These are phyloP conservation scores for Agelaius tricolor DNA, from an alignment of 2,113 vertebrate genomes.

Conservation along the genomic window DNA sequence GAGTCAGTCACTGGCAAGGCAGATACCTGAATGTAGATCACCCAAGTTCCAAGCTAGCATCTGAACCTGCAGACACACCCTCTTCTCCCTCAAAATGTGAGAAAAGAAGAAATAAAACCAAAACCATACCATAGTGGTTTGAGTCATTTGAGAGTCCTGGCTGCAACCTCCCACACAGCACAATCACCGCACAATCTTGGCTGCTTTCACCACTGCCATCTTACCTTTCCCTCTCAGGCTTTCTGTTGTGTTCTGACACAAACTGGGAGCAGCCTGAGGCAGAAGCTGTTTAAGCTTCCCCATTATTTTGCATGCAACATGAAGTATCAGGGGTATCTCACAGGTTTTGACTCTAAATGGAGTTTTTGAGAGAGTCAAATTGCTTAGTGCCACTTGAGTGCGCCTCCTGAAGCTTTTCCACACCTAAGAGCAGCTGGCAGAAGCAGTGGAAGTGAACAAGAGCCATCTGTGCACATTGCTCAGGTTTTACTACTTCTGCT, in stretches of 20 bases:
- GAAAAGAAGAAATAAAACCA: constrained; percentile 38
- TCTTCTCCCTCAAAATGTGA: not conserved
- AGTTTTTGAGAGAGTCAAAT: not conserved
- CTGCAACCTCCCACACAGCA: constrained; percentile 2
- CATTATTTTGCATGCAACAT: not conserved
- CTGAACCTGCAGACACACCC: not conserved
- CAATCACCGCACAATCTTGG: not conserved
- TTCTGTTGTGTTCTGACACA: not conserved
- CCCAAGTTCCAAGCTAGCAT: not conserved
- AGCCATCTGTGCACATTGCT: not conserved
- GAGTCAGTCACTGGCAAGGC: not conserved
- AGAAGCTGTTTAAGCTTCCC: not conserved
- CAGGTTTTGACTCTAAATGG: not conserved
- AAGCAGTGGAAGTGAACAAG: not conserved
- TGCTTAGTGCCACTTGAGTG: not conserved
- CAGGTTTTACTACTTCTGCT: not conserved
- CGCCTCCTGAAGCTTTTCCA: not conserved
- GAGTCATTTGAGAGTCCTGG: not conserved
- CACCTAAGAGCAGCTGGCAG: not conserved
- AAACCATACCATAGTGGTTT: not conserved
- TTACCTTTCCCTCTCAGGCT: not conserved
- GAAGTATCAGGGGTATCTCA: not conserved
- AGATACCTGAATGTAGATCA: not conserved
- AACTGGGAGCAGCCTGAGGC: not conserved
- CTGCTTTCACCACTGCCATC: not conserved